Base-by-base conservation (phyloP, 1,140 invertebrate species). In the Solen grandis region DNA sequence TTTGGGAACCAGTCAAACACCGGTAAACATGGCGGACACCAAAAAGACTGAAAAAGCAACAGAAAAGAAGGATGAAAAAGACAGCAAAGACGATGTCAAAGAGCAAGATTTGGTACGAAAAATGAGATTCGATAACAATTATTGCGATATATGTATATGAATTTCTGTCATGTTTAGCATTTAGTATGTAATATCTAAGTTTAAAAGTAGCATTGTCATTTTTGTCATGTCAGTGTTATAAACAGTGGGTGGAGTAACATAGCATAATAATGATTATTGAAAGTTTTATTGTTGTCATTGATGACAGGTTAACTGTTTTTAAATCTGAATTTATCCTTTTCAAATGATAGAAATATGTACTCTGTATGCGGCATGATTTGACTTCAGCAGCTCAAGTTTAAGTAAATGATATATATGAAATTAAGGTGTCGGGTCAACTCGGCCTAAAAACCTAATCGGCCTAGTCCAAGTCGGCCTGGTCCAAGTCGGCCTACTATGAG, bases 1-100 rank as follows among this genome's bases (percentile, higher is more conserved):
- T n/a, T n/a, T n/a, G n/a, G n/a, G n/a, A 46, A 46, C 41, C 41
- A 60, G 57, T 29, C 22, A 22, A 60, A 38, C 41, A 85, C 76
- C 83, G 81, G 83, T 81, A 85, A 88, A 84, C 79, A 90, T 90
- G 88, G 88, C 87, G 65, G 89, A 90, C 83, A 86, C 86, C 29
- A 87, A 82, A 50, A 91, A 89, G 75, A 85, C 89, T 74, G 86
- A 87, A 75, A 84, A 84, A 33, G 86, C 84, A 65, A 79, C 82
- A 25, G 87, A 90, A 35, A 83, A 88, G 66, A 87, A 88, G 77
- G 88, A 90, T 41, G 83, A 88, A 63, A 80, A 87, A 35, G 85
- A 90, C 50, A 90, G 89, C 72, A 80, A 63, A 59, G 85, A 83
- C 19, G 87, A 86, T 65, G 83, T 85, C 50, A 90, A 91, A 73